A percentile compares a stretch with the other conserved stretches of the same genome.
Conservation (phyloP, 2,113 vertebrate genomes). For the Clupea harengus region DNA sequence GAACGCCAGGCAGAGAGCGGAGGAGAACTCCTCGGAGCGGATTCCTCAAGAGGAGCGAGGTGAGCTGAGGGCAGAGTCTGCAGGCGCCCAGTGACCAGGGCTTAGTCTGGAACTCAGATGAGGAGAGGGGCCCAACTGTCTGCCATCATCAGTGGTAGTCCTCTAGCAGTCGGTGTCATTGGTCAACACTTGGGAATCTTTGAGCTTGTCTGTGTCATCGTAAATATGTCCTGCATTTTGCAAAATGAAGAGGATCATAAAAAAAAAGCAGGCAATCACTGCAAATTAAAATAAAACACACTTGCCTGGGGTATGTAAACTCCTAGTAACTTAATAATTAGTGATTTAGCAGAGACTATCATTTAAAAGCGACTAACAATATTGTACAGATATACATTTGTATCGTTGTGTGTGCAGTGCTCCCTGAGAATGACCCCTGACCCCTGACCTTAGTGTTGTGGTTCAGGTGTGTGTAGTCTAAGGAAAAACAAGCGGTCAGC, state of each 20-base stretch:
- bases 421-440: too few species aligned
- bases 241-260: too few species aligned
- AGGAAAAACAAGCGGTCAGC: neutral
- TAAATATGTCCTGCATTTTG: too few species aligned
- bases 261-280: too few species aligned
- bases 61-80: conserved; percentile 42
- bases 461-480: neutral
- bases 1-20: conserved; percentile 71
- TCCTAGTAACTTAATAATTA: neutral
- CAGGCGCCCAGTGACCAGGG: neutral
- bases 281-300: neutral
- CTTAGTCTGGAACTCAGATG: neutral
- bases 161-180: too few species aligned
- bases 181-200: too few species aligned
- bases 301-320: neutral
- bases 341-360: neutral
- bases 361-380: neutral
- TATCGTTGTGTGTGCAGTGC: neutral
- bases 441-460: too few species aligned
- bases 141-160: too few species aligned
- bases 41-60: conserved; percentile 79
- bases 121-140: neutral
- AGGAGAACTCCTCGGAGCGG: conserved; percentile 77
- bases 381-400: neutral
- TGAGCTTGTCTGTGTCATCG: too few species aligned